These are phyloP conservation scores for Dryoscopus gambensis DNA, from an alignment of 2,113 vertebrate genomes.

Conservation along the genomic window DNA sequence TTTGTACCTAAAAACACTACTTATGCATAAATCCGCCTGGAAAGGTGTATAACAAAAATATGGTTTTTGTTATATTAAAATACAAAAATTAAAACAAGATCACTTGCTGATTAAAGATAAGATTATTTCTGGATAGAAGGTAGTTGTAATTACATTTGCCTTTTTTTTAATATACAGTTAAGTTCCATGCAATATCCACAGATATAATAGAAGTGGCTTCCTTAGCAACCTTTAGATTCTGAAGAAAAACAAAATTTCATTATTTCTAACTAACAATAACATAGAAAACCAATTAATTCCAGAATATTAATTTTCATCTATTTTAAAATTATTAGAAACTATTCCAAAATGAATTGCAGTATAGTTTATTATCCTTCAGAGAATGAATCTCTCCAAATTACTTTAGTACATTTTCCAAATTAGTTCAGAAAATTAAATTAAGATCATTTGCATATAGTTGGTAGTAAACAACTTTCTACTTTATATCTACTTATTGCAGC, in stretches of 20 bases:
- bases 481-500: neutral
- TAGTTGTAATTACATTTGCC: conserved; percentile 9
- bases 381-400: neutral
- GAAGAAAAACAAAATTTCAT: conserved; percentile 37
- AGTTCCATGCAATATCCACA: neutral
- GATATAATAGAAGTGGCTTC: conserved; percentile 40
- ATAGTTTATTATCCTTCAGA: neutral
- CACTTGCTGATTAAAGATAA: neutral
- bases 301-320: conserved; percentile 31
- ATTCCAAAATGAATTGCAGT: neutral
- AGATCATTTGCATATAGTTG: neutral
- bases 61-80: neutral
- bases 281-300: conserved; percentile 23
- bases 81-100: neutral
- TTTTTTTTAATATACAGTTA: conserved; percentile 37
- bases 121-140: neutral
- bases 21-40: neutral
- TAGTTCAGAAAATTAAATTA: neutral
- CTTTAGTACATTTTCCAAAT: neutral
- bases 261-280: conserved; percentile 39
- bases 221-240: conserved; percentile 55
- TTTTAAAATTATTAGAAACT: conserved; percentile 40
- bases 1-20: neutral
- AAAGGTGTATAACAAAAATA: neutral
- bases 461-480: neutral